Conservation (phyloP, 2,113 vertebrate genomes). For the Gopherus flavomarginatus region DNA sequence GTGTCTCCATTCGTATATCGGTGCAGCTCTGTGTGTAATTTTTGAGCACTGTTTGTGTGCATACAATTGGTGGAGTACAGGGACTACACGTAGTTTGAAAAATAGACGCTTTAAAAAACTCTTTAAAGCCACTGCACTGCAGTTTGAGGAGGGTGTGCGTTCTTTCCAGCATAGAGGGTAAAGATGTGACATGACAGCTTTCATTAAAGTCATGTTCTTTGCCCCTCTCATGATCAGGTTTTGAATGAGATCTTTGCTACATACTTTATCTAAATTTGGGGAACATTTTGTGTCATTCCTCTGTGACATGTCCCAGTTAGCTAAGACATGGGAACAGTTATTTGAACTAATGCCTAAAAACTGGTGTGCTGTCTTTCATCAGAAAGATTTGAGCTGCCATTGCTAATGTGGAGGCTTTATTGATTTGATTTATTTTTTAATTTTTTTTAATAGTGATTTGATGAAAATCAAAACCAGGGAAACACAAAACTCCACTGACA, state of each 20-base stretch:
- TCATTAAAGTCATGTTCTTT: neutral
- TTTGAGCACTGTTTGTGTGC: neutral
- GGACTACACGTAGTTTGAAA: neutral
- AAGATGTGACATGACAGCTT: neutral
- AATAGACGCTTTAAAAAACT: neutral
- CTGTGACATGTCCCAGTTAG: neutral
- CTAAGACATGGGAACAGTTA: neutral
- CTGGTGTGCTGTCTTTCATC: constrained; percentile 3
- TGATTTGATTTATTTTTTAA: neutral
- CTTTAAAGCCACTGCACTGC: neutral
- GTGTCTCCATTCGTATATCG: neutral
- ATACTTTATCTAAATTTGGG: neutral
- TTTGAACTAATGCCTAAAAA: constrained; percentile 11
- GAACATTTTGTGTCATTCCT: neutral
- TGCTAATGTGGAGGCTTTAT: neutral
- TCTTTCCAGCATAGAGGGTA: neutral
- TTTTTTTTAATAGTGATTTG: neutral
- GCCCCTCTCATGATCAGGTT: neutral
- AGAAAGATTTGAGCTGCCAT: constrained; percentile 25
- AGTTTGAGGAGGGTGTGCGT: neutral
- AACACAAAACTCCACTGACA: neutral
- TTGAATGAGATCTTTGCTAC: neutral
- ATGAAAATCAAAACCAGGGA: constrained; percentile 10
- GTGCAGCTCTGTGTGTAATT: neutral
- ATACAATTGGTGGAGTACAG: neutral